Percentiles rank a stretch among this genome's conserved stretches.
Evolutionary conservation across 2,797 vertebrate genomes (phyloP).

Genomic region (Muscicapa comitata): DNA sequence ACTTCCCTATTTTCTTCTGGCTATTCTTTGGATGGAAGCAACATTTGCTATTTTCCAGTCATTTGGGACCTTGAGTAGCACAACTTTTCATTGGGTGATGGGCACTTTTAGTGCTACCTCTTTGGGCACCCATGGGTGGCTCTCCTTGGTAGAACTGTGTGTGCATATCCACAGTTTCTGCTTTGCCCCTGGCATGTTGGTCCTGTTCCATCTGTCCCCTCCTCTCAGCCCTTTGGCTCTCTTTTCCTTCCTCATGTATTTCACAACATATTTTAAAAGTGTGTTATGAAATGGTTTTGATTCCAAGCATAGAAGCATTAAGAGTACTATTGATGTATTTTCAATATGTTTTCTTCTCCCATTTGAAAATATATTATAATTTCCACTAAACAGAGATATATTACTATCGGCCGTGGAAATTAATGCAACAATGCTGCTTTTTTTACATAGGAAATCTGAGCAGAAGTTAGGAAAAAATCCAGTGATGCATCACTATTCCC

Average conservation of each 20-base stretch:
- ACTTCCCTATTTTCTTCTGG: neutral
- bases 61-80: rapidly evolving
- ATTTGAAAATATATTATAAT: neutral
- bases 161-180: neutral
- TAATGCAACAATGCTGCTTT: neutral
- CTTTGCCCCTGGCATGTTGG: neutral
- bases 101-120: rapidly evolving
- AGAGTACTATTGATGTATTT: neutral
- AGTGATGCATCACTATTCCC: neutral
- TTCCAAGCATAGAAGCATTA: neutral
- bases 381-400: neutral
- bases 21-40: neutral
- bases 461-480: neutral
- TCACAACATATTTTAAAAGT: neutral
- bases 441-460: neutral
- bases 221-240: neutral
- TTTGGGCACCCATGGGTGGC: neutral
- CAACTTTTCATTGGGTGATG: neutral
- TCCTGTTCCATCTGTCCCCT: neutral
- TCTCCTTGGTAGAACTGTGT: neutral
- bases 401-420: neutral
- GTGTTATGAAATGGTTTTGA: neutral
- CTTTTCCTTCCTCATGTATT: neutral
- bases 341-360: neutral
- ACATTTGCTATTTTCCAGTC: neutral